Evolutionary conservation across 2,888 invertebrate genomes (phyloP).

Genomic region (Bugula neritina): DNA sequence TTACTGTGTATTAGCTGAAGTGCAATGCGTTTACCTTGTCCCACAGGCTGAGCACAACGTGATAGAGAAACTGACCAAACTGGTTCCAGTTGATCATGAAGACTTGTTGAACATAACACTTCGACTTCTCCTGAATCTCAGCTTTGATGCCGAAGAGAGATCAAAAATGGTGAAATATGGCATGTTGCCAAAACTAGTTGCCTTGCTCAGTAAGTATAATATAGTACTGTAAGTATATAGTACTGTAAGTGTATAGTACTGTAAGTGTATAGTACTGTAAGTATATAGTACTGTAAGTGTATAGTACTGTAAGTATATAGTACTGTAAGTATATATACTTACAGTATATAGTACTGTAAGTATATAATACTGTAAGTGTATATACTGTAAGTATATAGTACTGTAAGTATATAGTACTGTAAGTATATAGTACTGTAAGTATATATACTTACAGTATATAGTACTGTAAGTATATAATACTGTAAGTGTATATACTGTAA

Average conservation of each 20-base stretch:
- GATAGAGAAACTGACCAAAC: conserved; percentile 66
- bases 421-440: neutral
- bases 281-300: neutral
- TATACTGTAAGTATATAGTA: neutral
- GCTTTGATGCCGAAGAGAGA: conserved; percentile 81
- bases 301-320: neutral
- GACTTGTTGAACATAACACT: conserved; percentile 76
- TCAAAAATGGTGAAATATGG: conserved; percentile 84
- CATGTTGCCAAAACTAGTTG: conserved; percentile 80
- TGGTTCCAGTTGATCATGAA: conserved; percentile 63
- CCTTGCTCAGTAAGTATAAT: conserved; percentile 67
- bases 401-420: neutral
- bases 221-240: neutral
- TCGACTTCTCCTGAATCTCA: conserved; percentile 85
- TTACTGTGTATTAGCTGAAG: too few species aligned
- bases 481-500: neutral
- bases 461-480: neutral
- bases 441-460: too few species aligned
- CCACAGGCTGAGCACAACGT: conserved; percentile 43
- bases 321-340: neutral
- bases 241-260: neutral
- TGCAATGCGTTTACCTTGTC: too few species aligned
- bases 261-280: neutral
- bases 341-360: too few species aligned
- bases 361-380: neutral